Evolutionary conservation across 2,888 invertebrate genomes (phyloP).

Genomic region (Harpalus rubripes): DNA sequence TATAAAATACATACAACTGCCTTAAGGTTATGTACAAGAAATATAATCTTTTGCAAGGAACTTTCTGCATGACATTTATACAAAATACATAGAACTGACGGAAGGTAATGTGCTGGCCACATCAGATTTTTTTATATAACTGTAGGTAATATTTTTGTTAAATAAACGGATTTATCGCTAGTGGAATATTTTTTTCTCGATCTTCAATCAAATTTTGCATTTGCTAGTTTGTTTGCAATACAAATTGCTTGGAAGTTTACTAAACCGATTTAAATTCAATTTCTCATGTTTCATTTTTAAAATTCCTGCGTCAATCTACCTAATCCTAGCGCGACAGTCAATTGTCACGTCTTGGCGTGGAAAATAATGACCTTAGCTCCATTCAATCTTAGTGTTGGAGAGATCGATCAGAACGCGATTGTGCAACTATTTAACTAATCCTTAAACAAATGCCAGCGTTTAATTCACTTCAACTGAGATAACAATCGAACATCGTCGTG

Average conservation of each 20-base stretch:
- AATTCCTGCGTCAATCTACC: constrained; percentile 27
- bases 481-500: constrained; percentile 53
- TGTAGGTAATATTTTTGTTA: too few relatives aligned
- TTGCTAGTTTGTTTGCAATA: constrained; percentile 15
- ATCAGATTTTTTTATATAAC: too few relatives aligned
- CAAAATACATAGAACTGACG: too few relatives aligned
- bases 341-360: constrained; percentile 47
- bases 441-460: constrained; percentile 52
- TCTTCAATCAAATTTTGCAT: constrained; percentile 12
- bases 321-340: constrained; percentile 46
- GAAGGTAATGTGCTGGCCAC: too few relatives aligned
- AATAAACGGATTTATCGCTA: too few relatives aligned
- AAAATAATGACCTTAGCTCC: constrained; percentile 35
- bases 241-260: constrained; percentile 24
- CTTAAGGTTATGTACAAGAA: too few relatives aligned
- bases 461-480: constrained; percentile 56
- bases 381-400: constrained; percentile 3
- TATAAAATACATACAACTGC: too few relatives aligned
- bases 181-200: not conserved
- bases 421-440: constrained; percentile 41
- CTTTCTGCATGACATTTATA: too few relatives aligned
- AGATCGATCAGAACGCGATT: constrained; percentile 36
- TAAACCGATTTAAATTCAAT: constrained; percentile 35
- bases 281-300: constrained; percentile 46
- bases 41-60: too few relatives aligned